Evolutionary conservation across 2,797 vertebrate genomes (phyloP).

Genomic region (Sebastes iracundus): DNA sequence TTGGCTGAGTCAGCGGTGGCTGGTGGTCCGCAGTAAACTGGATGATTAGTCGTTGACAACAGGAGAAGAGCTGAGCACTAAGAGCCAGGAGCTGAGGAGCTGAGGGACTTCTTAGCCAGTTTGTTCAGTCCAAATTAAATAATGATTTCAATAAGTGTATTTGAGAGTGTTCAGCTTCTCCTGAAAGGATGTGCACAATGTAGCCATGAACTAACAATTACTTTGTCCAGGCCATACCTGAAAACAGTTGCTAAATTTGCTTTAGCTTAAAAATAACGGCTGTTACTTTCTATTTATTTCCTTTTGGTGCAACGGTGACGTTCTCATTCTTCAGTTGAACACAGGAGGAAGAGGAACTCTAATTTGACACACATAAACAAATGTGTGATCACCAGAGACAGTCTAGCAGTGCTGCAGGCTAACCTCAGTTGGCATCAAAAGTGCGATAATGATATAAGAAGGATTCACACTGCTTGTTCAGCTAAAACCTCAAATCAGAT

Average conservation of each 20-base stretch:
- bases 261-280: neutral
- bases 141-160: neutral
- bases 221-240: neutral
- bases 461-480: conserved; percentile 24
- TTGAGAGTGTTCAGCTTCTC: neutral
- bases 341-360: neutral
- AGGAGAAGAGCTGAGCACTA: conserved; percentile 9
- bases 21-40: conserved; percentile 39
- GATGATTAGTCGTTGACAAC: conserved; percentile 47
- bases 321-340: neutral
- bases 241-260: neutral
- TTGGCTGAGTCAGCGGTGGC: conserved; percentile 68
- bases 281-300: neutral
- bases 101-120: neutral
- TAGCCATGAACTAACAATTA: neutral
- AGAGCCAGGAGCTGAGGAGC: neutral
- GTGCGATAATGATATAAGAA: conserved; percentile 13
- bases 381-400: neutral
- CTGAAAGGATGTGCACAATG: neutral
- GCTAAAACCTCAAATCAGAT: conserved; percentile 30
- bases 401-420: neutral
- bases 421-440: neutral
- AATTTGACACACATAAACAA: neutral
- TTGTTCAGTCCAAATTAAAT: conserved; percentile 17
- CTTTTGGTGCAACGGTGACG: neutral